Conservation (phyloP, 2,113 vertebrate species). For the Aspidoscelis tigris region DNA sequence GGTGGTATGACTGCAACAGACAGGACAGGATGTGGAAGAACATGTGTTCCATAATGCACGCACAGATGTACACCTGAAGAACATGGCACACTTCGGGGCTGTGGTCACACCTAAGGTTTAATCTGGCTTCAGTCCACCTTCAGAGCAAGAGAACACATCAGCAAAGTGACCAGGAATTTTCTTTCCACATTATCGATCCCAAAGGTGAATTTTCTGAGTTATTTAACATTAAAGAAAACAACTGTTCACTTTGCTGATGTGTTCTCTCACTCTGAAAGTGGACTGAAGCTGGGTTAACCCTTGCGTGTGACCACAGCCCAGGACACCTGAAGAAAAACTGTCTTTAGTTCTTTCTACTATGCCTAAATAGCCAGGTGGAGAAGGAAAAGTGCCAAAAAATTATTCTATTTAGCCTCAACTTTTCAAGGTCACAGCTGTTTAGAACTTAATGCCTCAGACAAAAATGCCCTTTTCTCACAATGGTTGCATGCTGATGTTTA, state of each 20-base stretch:
- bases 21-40: not conserved
- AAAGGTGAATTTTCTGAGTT: too few species aligned
- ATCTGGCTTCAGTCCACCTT: too few species aligned
- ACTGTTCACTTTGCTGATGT: too few species aligned
- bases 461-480: conserved; percentile 23
- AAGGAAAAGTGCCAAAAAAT: conserved; percentile 45
- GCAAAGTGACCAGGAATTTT: too few species aligned
- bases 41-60: rapidly evolving
- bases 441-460: conserved; percentile 3
- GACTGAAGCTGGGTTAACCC: too few species aligned
- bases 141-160: too few species aligned
- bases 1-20: not conserved
- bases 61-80: not conserved
- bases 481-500: conserved; percentile 25
- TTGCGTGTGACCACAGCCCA: too few species aligned
- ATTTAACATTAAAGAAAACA: too few species aligned
- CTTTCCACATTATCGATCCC: too few species aligned
- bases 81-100: conserved; percentile 5
- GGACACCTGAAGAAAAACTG: not conserved
- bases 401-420: conserved; percentile 41
- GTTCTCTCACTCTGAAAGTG: too few species aligned
- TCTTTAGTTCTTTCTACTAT: too few species aligned
- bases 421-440: conserved; percentile 47
- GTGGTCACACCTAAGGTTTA: too few species aligned
- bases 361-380: conserved; percentile 13